Conservation (phyloP, 2,888 invertebrate species). For the Eupithecia inturbata region DNA sequence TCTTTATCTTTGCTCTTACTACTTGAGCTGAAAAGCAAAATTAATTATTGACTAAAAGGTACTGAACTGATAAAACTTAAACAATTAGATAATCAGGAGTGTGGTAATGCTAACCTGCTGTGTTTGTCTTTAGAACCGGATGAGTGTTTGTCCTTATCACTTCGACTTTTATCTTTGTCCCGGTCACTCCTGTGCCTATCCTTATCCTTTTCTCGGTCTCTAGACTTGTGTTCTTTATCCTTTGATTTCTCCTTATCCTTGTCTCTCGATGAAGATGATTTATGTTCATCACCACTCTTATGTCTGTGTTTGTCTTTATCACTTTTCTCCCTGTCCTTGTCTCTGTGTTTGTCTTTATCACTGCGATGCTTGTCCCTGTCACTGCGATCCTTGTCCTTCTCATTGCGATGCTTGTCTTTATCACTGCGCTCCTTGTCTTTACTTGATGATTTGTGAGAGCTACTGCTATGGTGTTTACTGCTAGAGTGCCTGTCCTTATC, state of each 20-base stretch:
- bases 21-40: slow-evolving; percentile 58
- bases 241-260: slow-evolving; percentile 66
- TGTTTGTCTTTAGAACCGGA: slow-evolving; percentile 85
- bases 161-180: slow-evolving; percentile 69
- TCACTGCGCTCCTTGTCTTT: slow-evolving; percentile 80
- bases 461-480: slow-evolving; percentile 82
- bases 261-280: slow-evolving; percentile 69
- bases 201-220: slow-evolving; percentile 67
- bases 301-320: slow-evolving; percentile 67
- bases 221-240: slow-evolving; percentile 80
- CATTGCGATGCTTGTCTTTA: slow-evolving; percentile 64
- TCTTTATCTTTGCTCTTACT: slow-evolving; percentile 71
- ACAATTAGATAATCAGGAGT: not conserved
- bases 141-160: slow-evolving; percentile 77
- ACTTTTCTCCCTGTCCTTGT: slow-evolving; percentile 60
- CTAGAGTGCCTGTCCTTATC: slow-evolving; percentile 83
- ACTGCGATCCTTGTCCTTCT: slow-evolving; percentile 58
- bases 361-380: slow-evolving; percentile 61
- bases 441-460: slow-evolving; percentile 81
- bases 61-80: not conserved
- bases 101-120: slow-evolving; percentile 68
- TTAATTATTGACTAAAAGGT: not conserved
- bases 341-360: slow-evolving; percentile 59
- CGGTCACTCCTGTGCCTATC: slow-evolving; percentile 72
- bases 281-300: slow-evolving; percentile 71